Base-by-base conservation (phyloP, 2,113 vertebrate genomes). In the Pterocles orientalis region DNA sequence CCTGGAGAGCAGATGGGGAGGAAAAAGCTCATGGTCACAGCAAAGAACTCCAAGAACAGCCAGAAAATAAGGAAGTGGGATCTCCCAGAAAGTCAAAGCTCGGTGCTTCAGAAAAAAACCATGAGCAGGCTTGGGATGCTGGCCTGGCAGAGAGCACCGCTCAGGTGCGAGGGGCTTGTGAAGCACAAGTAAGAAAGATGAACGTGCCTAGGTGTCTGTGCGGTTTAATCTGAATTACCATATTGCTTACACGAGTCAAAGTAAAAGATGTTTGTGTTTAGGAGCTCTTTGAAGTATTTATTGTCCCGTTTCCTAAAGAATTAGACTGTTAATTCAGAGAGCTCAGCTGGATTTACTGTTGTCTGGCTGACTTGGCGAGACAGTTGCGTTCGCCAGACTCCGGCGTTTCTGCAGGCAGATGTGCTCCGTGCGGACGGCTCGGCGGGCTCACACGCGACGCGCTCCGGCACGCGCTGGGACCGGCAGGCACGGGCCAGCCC, bases 211-310 rank as follows among this genome's bases (percentile, higher is more conserved):
- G 71, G 71, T 89, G 92, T 79, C 61, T 79, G 45, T 43, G 7
- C 56, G 88, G 82, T 92, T 79, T 64, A 73, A 50, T 58, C 77
- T 54, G 71, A 92, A 82, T 88, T 57, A 92, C 61, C 66, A 31
- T 60, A 73, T 24, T 65, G 76, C 88, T 79, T 64, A 50, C 12
- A 34, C 51, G 88, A 82, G 77, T 41, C 77, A 26, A 41, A 95
- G 72, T 39, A 48, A 75, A 91, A 88, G 92, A 70, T 51, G 61
- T 56, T 77, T 19, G 56, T 89, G 76, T 72, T 92, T 78, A 69
- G 88, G 66, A 69, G 34, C 70, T 54, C 76, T 86, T 58, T 89
- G 88, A 82, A 75, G 88, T 94, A 73, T 89, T 95, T 92, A 92
- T 34, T 45, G 56, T 62, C 36, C 61, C 47, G 56, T 54, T 92